Evolutionary conservation across 2,888 invertebrate genomes (phyloP), one percentile per base, ranked within the genome.

Genomic region (Diarsia mendica): DNA sequence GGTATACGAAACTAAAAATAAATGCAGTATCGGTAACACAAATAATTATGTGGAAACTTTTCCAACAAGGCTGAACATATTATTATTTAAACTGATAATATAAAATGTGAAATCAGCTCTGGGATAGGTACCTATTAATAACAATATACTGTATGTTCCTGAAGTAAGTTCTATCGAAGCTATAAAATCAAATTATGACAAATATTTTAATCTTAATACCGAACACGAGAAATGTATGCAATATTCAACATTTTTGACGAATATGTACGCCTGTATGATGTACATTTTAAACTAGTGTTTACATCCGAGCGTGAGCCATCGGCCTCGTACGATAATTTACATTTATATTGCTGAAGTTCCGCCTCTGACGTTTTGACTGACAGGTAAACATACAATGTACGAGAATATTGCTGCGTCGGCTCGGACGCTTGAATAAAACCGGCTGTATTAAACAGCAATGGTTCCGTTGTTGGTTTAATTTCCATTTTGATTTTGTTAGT

Each of bases 291-390:
- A 69, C 71, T 60, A 69, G 66, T 69, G 75, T 82, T 63, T 69
- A 72, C 49, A 72, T 61, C 33, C 51, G n/a, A 61, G 55, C 53
- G 20, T 53, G 39, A 65, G 67, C 64, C 60, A 82, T 74, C 67
- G 64, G 63, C 70, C 70, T n/a, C 60, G 46, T 74, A 68, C 69
- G n/a, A 70, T 80, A 69, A 88, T 87, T 88, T 87, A 87, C 88
- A 87, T 89, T 83, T 88, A 87, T 87, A 88, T 89, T 88, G 85
- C 71, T 68, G 71, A 84, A 84, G 77, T 85, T 75, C 75, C 65
- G 23, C 64, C 28, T 44, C 63, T 79, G 86, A 86, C 84, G 78
- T 87, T 86, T 87, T 82, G 88, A 89, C 76, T 87, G 89, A 89
- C 84, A 81, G 72, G 79, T 73, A 70, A 81, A 80, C 71, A 80